These are phyloP conservation scores for Callosobruchus maculatus DNA, from an alignment of 2,888 invertebrate genomes.

Conservation along the genomic window DNA sequence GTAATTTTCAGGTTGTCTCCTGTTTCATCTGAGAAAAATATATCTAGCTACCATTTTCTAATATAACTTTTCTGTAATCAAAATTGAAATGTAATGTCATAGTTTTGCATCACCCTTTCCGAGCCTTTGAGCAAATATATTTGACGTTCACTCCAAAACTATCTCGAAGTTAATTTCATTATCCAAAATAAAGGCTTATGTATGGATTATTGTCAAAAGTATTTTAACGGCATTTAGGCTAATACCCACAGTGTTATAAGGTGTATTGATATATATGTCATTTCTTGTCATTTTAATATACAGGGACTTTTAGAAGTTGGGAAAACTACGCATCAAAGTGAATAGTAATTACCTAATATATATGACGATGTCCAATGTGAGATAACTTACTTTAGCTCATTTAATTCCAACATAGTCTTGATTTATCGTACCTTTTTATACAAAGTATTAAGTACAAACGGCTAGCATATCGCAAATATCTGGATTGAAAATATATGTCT, in stretches of 20 bases:
- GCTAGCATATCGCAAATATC: not conserved
- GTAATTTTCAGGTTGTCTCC: no score
- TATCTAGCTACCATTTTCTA: no score
- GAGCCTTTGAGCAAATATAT: not conserved
- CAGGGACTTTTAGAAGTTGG: not conserved
- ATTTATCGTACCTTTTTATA: not conserved
- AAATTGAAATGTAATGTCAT: not conserved
- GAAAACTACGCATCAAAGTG: not conserved
- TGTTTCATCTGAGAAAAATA: no score
- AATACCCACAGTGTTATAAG: not conserved
- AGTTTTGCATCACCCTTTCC: not conserved
- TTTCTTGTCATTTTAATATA: not conserved
- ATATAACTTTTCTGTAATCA: no score
- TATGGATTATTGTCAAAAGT: not conserved
- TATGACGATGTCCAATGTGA: no score
- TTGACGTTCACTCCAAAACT: not conserved
- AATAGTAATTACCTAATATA: no score
- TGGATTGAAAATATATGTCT: not conserved
- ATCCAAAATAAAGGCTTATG: not conserved
- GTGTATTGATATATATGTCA: not conserved
- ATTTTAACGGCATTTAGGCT: not conserved
- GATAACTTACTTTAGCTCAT: no score
- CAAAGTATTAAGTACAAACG: not conserved
- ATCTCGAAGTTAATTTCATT: not conserved
- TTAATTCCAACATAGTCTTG: no score